Evolutionary conservation across 2,113 vertebrate species (phyloP).

Genomic region (Plecturocebus donacophilus): DNA sequence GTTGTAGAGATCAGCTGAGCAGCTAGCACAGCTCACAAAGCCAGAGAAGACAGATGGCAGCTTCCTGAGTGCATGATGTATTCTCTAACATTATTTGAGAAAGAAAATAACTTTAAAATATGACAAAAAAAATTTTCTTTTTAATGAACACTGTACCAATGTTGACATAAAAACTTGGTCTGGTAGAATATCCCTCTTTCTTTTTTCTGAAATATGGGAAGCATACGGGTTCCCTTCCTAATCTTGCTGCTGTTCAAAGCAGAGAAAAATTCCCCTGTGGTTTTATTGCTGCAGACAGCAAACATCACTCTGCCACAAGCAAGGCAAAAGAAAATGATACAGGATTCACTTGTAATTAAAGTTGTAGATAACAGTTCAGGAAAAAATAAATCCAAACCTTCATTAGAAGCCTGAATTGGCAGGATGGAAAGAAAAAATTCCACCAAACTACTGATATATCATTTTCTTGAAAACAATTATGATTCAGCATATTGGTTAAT

Average conservation of each 20-base stretch:
- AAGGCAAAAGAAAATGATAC: neutral
- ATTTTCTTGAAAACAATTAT: constrained; percentile 53
- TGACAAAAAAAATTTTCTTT: neutral
- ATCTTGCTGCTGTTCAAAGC: neutral
- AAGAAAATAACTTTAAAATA: neutral
- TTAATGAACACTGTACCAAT: neutral
- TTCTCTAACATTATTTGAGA: neutral
- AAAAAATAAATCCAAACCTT: constrained; percentile 47
- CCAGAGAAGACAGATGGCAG: neutral
- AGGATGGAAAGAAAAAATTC: neutral
- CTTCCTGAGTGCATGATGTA: neutral
- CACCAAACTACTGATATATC: neutral
- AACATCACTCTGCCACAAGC: neutral
- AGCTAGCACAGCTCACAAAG: neutral
- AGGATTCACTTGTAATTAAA: constrained; percentile 40
- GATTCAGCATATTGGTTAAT: neutral
- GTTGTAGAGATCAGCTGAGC: neutral
- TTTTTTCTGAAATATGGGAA: neutral
- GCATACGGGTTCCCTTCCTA: neutral
- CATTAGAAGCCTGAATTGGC: constrained; percentile 39
- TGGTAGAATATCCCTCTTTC: neutral
- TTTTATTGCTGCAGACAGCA: neutral
- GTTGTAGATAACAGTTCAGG: constrained; percentile 25
- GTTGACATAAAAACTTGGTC: neutral
- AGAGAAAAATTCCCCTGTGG: neutral